phyloP scores from a whole-genome alignment of 2,113 vertebrate species.

The Vulpes lagopus region DNA sequence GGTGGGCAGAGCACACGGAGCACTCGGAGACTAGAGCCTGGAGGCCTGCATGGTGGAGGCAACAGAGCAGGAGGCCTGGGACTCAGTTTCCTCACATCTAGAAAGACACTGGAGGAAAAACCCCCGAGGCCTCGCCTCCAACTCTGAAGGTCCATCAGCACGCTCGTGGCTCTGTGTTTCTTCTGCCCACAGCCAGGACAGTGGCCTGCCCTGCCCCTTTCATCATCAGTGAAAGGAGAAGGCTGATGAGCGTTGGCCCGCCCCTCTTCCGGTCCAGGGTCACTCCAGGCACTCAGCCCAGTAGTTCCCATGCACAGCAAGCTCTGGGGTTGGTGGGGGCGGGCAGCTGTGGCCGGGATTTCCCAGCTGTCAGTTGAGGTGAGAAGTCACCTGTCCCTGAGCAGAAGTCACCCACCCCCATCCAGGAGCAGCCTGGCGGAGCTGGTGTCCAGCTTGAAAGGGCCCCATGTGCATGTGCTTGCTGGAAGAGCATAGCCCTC shows the following conservation, averaged over 20 bases:
- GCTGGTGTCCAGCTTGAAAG: no score
- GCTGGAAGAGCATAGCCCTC: fast-evolving
- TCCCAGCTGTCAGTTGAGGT: background rate
- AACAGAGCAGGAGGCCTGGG: fast-evolving
- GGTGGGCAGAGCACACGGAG: background rate
- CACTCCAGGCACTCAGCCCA: background rate
- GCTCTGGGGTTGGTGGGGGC: background rate
- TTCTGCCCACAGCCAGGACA: fast-evolving
- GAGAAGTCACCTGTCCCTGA: background rate
- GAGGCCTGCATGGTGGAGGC: background rate
- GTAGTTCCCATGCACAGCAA: fast-evolving
- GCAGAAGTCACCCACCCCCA: background rate
- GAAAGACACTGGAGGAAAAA: background rate
- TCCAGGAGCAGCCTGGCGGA: background rate
- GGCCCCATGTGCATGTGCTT: fast-evolving
- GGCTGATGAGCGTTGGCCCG: fast-evolving
- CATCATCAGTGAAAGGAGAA: fast-evolving
- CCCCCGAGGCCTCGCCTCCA: fast-evolving
- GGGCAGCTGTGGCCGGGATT: background rate
- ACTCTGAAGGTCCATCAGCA: background rate
- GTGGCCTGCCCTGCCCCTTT: background rate
- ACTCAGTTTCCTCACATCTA: fast-evolving
- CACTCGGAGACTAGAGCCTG: background rate
- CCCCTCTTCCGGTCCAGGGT: fast-evolving
- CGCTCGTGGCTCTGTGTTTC: fast-evolving